phyloP scores from a whole-genome alignment of 2,797 vertebrate species.

The Sphenopsis melanotis region DNA sequence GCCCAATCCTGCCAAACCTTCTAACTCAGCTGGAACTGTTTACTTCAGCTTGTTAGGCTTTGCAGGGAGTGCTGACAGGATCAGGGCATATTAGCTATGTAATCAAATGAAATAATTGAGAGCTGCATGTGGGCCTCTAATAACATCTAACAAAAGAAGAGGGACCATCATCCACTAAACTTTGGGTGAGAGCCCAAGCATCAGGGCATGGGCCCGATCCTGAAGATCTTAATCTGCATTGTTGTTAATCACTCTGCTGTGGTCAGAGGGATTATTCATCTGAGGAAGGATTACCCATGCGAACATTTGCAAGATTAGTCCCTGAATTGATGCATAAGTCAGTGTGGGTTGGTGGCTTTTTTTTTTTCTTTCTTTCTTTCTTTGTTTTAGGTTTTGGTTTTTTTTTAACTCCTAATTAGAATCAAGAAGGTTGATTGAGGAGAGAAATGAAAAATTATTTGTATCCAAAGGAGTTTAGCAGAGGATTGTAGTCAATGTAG shows the following conservation, averaged over 20 bases:
- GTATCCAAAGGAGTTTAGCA: neutral
- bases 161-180: neutral
- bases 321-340: slow-evolving; percentile 12
- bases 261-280: slow-evolving; percentile 40
- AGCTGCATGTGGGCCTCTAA: neutral
- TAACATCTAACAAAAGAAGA: neutral
- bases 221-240: slow-evolving; percentile 21
- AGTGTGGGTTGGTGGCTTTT: neutral
- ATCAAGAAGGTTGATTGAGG: neutral
- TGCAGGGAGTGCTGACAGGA: neutral
- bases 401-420: neutral
- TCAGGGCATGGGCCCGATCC: neutral
- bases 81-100: neutral
- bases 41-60: neutral
- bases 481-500: neutral
- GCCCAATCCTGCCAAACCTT: neutral
- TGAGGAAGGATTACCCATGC: slow-evolving; percentile 39
- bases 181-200: neutral
- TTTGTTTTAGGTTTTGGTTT: no score
- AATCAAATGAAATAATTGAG: slow-evolving; percentile 29
- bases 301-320: slow-evolving; percentile 21
- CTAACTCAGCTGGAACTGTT: neutral
- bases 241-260: slow-evolving; percentile 5
- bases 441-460: slow-evolving; percentile 6
- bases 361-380: no score